Evolutionary conservation across 2,797 vertebrate genomes (phyloP), one percentile per base, ranked within the genome.

Genomic region (Triplophysa yarkandensis): DNA sequence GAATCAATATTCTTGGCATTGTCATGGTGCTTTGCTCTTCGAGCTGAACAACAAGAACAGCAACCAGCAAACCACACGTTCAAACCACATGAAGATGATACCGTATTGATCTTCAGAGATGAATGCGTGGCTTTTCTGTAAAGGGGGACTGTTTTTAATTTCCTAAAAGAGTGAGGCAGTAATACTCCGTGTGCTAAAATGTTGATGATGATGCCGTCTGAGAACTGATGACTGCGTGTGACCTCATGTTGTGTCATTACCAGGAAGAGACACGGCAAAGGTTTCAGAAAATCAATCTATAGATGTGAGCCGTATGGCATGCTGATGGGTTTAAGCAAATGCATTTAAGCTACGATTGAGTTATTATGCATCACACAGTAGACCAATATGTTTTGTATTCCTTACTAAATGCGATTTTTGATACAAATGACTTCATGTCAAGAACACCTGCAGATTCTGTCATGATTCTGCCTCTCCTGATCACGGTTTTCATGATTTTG

Each of bases 161-260:
- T 58, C 13, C 71, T 46, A 36, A 74, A 66, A 57, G 71, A 66
- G 71, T 14, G 6, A 34, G 46, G 65, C 39, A 5, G 71, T 66
- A 74, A 66, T 46, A 25, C 28, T 46, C 27, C 27, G 23, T 74
- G 71, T 46, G 62, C 62, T 66, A 11, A 46, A 46, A 55, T 32
- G 14, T 65, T 54, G 71, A 73, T 30, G 48, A 72, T 30, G 61
- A 54, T 52, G 48, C 34, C 54, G 36, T 55, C 43, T 48, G 19
- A 25, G 43, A 30, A 43, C 2, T 21, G 36, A 71, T 62, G 69
- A 21, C 6, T 23, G 44, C 6, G 8, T 4, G 19, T 27, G 44
- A 71, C 60, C 23, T 50, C 69, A 62, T 52, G 4, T 62, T 62
- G 16, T 62, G 46, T 62, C 23, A 61, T 71, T 61, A 60, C 54